Percentiles rank a stretch among this genome's conserved stretches.
Conservation (phyloP, 2,888 invertebrate species). For the Euspilapteryx auroguttella region DNA sequence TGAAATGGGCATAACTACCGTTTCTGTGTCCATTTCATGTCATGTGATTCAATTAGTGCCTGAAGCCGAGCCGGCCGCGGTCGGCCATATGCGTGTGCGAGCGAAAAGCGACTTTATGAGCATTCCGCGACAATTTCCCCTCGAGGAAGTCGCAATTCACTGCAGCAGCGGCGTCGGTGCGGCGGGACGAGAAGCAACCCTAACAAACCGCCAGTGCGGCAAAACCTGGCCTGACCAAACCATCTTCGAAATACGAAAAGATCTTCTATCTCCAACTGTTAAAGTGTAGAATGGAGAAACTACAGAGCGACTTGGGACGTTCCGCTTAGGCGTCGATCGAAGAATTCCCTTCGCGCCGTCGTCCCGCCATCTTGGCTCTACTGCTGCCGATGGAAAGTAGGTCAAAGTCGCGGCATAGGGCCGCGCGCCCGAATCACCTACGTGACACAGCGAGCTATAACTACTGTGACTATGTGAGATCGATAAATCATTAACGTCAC, state of each 20-base stretch:
- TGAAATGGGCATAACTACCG: too few species aligned
- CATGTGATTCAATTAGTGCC: too few species aligned
- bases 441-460: constrained; percentile 10
- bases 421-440: constrained; percentile 22
- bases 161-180: constrained; percentile 4
- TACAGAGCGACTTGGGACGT: not conserved
- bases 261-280: not conserved
- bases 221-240: too few species aligned
- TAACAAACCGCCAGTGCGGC: constrained; percentile 7
- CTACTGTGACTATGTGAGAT: too few species aligned
- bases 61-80: too few species aligned
- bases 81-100: too few species aligned
- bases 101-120: too few species aligned
- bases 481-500: too few species aligned
- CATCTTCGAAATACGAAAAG: too few species aligned
- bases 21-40: too few species aligned
- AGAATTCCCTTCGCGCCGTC: constrained; percentile 27
- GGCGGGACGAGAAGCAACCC: too few species aligned
- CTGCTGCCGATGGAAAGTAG: constrained; percentile 23
- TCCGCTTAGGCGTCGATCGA: too few species aligned
- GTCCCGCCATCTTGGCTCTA: constrained; percentile 32
- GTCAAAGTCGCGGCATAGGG: constrained; percentile 37
- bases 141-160: constrained; percentile 10
- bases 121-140: not conserved
- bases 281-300: not conserved